These are phyloP conservation scores for Cephus runcator DNA, from an alignment of 2,888 invertebrate species.

Conservation along the genomic window DNA sequence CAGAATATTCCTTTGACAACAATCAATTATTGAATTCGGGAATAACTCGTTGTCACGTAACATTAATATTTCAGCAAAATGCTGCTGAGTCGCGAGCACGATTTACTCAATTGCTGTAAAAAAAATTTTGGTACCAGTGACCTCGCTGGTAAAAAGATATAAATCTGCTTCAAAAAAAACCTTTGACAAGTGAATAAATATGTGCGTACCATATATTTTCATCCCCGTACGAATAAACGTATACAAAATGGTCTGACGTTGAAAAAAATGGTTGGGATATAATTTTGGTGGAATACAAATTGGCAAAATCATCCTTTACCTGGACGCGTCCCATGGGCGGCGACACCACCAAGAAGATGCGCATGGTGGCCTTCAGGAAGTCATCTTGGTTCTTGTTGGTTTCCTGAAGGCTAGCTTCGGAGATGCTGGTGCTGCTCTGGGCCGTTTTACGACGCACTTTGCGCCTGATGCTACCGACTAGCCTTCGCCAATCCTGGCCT, in stretches of 20 bases:
- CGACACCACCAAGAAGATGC: constrained; percentile 79
- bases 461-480: constrained; percentile 63
- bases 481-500: constrained; percentile 62
- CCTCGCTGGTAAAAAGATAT: background rate
- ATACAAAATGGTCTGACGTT: background rate
- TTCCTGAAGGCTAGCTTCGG: constrained; percentile 33
- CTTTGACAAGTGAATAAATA: background rate
- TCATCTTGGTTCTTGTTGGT: constrained; percentile 70
- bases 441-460: constrained; percentile 57
- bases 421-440: constrained; percentile 16
- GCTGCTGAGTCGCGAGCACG: background rate
- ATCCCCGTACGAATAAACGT: background rate
- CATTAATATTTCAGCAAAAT: background rate
- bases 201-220: background rate
- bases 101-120: background rate
- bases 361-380: constrained; percentile 78
- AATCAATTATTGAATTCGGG: background rate
- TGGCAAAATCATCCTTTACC: constrained; percentile 58
- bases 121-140: background rate
- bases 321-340: constrained; percentile 73
- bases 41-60: background rate
- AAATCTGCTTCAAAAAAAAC: background rate
- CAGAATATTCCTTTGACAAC: background rate
- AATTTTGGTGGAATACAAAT: background rate
- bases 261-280: no score